Evolutionary conservation across 2,797 vertebrate genomes (phyloP), one percentile per base, ranked within the genome.

Genomic region (Poeciliopsis infans): DNA sequence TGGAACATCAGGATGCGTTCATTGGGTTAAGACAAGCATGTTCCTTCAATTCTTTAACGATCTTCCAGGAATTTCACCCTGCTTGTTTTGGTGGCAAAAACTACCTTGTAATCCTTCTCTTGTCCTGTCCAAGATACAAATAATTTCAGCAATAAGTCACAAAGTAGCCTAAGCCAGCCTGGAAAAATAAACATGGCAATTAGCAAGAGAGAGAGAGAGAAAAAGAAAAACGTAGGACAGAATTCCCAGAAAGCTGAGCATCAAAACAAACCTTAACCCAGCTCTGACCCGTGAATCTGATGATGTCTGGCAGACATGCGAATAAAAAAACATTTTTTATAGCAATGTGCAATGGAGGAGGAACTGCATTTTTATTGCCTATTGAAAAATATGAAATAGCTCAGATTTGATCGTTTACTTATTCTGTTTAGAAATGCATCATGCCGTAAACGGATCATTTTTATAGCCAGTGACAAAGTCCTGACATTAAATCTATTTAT

Each of bases 101-200:
- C 18, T 64, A 71, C 74, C 81, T 71, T 41, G 81, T 80, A 79
- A 85, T 85, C 80, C 82, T 57, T 57, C 73, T 82, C 23, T 3
- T 16, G 75, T 83, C 74, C 51, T 8, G 46, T 84, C 84, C 81
- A 82, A 87, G 73, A 64, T 82, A 77, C 84, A 89, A 85, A 72
- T 89, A 83, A 81, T 76, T 33, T 15, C 11, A 8, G 71, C 59
- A 80, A 83, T 81, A 81, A 90, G 80, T 90, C 90, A 84, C 71
- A 69, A 74, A 72, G 76, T 57, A 76, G 86, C 78, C 68, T 1
- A 72, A 82, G 76, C 78, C 47, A 76, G 84, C 86, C 80, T 90
- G 83, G 86, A 88, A 93, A 91, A 85, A 87, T 87, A 92, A 92
- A 94, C 87, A 88, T 25, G 66, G 49, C 70, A 86, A 91, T 88